phyloP scores from a whole-genome alignment of 2,113 vertebrate genomes.

The Cercopithecus mona region DNA sequence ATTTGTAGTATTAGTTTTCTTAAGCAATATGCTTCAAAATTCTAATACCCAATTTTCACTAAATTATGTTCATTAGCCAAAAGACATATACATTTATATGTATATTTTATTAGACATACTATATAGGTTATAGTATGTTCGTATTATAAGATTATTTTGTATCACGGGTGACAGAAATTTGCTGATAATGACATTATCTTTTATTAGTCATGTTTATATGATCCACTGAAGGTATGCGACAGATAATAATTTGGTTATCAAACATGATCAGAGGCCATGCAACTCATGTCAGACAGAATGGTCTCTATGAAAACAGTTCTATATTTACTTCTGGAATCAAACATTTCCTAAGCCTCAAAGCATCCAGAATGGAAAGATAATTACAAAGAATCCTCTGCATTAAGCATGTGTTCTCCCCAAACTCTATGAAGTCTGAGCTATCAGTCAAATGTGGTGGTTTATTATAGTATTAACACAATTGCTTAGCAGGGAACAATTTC shows the following conservation, averaged over 20 bases:
- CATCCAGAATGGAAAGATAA: neutral
- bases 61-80: neutral
- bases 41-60: neutral
- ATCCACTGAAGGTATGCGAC: neutral
- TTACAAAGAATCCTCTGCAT: neutral
- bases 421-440: neutral
- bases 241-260: neutral
- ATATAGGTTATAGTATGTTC: neutral
- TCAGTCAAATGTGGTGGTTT: neutral
- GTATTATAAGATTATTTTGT: neutral
- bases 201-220: neutral
- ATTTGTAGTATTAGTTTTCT: neutral
- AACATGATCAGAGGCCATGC: neutral
- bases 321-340: neutral
- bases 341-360: neutral
- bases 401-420: neutral
- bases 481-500: neutral
- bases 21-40: neutral
- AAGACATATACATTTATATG: neutral
- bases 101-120: neutral
- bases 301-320: neutral
- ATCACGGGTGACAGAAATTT: neutral
- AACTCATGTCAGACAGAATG: neutral
- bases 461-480: neutral
- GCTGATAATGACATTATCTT: neutral